Percentiles rank a stretch among this genome's conserved stretches.
Evolutionary conservation across 2,888 invertebrate species (phyloP).

Genomic region (Dryobotodes eremita): DNA sequence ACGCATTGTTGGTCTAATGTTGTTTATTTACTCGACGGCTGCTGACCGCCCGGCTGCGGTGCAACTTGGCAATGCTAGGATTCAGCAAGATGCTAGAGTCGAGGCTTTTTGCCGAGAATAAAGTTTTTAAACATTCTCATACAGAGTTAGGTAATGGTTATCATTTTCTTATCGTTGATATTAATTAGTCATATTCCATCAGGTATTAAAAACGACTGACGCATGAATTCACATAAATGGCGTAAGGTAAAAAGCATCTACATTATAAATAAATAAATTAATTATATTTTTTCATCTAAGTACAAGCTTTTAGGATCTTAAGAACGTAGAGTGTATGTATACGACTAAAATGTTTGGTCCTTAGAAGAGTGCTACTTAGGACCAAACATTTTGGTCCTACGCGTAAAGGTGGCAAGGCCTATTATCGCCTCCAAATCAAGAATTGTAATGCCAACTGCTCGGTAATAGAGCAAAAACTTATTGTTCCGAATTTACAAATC

Average conservation of each 20-base stretch:
- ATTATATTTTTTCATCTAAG: too few species aligned
- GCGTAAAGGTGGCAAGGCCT: background rate
- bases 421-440: background rate
- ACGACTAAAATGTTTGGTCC: too few species aligned
- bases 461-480: background rate
- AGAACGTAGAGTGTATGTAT: too few species aligned
- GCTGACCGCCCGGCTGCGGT: constrained; percentile 53
- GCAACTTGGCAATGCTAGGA: constrained; percentile 21
- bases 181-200: background rate
- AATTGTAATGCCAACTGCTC: background rate
- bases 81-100: background rate
- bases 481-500: constrained; percentile 11
- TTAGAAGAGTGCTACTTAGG: background rate
- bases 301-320: too few species aligned
- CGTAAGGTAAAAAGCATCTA: too few species aligned
- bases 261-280: too few species aligned
- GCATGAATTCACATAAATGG: too few species aligned
- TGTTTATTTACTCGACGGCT: constrained; percentile 69
- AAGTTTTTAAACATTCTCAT: background rate
- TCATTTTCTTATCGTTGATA: background rate
- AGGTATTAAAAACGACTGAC: background rate
- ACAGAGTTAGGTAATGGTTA: too few species aligned
- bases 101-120: background rate
- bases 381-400: background rate
- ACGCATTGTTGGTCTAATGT: constrained; percentile 69